Conservation (phyloP, 2,797 vertebrate species). For the Lagorchestes hirsutus region DNA sequence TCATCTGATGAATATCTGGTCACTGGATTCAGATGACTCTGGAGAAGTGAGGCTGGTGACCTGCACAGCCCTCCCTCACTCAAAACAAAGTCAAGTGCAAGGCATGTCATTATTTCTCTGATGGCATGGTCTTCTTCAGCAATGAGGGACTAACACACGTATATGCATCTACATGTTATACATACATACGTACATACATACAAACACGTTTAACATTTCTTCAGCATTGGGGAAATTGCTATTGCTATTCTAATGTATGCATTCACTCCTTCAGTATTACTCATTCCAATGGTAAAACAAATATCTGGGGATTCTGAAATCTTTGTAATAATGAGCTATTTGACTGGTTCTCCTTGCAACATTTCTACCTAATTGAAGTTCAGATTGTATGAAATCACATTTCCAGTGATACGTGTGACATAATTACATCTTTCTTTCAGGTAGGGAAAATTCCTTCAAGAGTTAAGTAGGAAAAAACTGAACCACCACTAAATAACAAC, state of each 20-base stretch:
- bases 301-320: conserved; percentile 60
- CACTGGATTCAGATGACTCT: too few species aligned
- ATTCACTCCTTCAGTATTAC: neutral
- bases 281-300: neutral
- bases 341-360: conserved; percentile 62
- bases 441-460: conserved; percentile 65
- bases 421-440: conserved; percentile 73
- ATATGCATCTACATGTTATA: fast-evolving
- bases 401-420: conserved; percentile 72
- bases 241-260: neutral
- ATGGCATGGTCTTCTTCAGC: too few species aligned
- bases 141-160: too few species aligned
- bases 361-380: conserved; percentile 76
- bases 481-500: neutral
- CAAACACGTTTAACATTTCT: neutral
- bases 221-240: neutral
- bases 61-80: too few species aligned
- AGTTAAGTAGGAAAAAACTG: neutral
- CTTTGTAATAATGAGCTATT: conserved; percentile 76
- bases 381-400: conserved; percentile 69
- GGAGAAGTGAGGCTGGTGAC: too few species aligned
- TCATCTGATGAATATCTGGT: too few species aligned
- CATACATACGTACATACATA: neutral
- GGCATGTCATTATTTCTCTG: too few species aligned
- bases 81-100: too few species aligned